Evolutionary conservation across 2,113 vertebrate species (phyloP).

Genomic region (Mustelus asterias): DNA sequence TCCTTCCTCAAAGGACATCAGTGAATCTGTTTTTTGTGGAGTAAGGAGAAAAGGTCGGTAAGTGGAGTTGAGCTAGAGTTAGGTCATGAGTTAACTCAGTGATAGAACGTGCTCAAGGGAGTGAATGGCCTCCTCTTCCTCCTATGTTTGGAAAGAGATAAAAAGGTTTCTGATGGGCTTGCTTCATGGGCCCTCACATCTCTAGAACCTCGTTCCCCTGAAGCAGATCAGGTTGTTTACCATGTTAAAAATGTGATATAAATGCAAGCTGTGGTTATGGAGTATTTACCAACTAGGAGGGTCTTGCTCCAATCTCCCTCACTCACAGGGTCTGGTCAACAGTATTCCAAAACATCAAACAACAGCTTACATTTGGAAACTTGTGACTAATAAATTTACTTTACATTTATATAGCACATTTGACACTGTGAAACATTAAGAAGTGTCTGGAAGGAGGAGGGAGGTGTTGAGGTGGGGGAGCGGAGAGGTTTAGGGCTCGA

Average conservation of each 20-base stretch:
- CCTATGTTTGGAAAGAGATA: not conserved
- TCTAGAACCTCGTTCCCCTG: not conserved
- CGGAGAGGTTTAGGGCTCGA: not conserved
- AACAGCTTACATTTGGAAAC: not conserved
- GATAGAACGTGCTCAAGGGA: not conserved
- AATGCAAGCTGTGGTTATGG: not conserved
- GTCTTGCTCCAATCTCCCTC: not conserved
- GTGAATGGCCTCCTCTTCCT: not conserved
- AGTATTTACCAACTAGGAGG: not conserved
- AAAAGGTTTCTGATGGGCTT: not conserved
- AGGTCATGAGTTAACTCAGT: not conserved
- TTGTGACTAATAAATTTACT: too few relatives aligned
- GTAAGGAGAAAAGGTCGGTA: not conserved
- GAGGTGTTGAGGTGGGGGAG: too few relatives aligned
- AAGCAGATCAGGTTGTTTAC: not conserved
- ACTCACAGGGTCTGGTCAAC: not conserved
- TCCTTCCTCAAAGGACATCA: not conserved
- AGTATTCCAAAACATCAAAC: not conserved
- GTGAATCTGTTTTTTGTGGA: not conserved
- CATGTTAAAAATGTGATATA: not conserved
- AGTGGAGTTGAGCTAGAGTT: not conserved
- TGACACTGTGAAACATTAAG: not conserved
- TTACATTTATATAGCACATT: not conserved
- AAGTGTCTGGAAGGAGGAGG: not conserved
- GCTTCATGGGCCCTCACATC: not conserved